Conservation (phyloP, 2,888 invertebrate genomes). For the Hypolimnas misippus region DNA sequence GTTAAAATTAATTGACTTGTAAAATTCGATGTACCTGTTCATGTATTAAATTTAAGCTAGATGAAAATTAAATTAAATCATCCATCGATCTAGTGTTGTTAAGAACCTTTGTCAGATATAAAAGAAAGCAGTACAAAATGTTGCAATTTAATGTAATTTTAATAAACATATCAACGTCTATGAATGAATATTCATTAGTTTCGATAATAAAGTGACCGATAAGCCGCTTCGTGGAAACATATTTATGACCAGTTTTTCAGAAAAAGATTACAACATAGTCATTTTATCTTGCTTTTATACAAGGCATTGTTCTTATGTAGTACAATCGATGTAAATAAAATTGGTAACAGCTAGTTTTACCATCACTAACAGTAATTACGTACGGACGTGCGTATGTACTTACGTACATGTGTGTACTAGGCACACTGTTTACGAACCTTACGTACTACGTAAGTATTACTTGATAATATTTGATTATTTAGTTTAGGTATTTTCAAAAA, state of each 20-base stretch:
- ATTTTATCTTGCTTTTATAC: slow-evolving; percentile 30
- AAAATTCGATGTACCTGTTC: neutral
- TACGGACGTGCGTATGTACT: too few relatives aligned
- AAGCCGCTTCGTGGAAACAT: slow-evolving; percentile 34
- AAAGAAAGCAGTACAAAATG: neutral
- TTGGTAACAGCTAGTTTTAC: neutral
- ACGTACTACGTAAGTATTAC: too few relatives aligned
- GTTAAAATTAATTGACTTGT: neutral
- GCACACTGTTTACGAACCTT: neutral
- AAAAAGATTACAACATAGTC: slow-evolving; percentile 44
- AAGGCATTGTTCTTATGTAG: slow-evolving; percentile 30
- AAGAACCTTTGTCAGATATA: too few relatives aligned
- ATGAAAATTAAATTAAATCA: too few relatives aligned
- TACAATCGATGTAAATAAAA: slow-evolving; percentile 12
- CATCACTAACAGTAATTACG: neutral
- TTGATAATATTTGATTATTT: too few relatives aligned
- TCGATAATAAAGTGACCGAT: slow-evolving; percentile 32
- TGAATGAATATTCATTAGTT: slow-evolving; percentile 17
- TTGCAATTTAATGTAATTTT: neutral
- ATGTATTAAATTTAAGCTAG: too few relatives aligned
- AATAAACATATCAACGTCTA: neutral
- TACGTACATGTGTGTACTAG: too few relatives aligned
- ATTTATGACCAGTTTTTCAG: slow-evolving; percentile 30
- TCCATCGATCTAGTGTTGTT: too few relatives aligned
- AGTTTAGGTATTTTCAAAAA: too few relatives aligned